Evolutionary conservation across 2,113 vertebrate genomes (phyloP).

Genomic region (Notothenia rossii): DNA sequence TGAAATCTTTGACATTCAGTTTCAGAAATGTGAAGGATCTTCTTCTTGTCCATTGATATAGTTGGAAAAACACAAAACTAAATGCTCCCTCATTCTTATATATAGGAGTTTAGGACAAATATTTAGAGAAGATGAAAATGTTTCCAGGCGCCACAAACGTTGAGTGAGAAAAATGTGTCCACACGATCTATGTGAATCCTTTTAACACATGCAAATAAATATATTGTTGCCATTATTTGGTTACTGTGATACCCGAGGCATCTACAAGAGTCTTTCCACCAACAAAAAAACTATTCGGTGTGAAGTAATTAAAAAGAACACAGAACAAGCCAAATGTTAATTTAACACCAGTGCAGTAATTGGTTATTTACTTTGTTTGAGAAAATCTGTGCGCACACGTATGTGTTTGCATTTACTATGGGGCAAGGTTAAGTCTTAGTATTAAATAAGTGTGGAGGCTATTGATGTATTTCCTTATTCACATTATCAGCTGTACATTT

Average conservation of each 20-base stretch:
- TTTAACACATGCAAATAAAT: not conserved
- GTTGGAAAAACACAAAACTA: too few species aligned
- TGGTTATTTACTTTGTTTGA: slow-evolving; percentile 40
- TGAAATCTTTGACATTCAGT: too few species aligned
- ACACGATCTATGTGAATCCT: not conserved
- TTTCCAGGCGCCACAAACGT: too few species aligned
- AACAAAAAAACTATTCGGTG: not conserved
- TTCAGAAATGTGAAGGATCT: too few species aligned
- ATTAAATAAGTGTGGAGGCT: not conserved
- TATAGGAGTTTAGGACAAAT: too few species aligned
- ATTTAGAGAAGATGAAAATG: too few species aligned
- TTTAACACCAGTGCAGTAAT: slow-evolving; percentile 38
- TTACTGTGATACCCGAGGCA: not conserved
- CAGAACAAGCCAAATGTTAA: slow-evolving; percentile 40
- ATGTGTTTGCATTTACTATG: not conserved
- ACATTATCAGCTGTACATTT: not conserved
- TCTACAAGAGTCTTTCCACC: not conserved
- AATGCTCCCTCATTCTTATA: too few species aligned
- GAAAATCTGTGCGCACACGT: not conserved
- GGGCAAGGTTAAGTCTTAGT: not conserved
- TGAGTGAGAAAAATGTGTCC: not conserved
- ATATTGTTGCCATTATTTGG: not conserved
- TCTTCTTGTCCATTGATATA: too few species aligned
- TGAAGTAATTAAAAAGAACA: slow-evolving; percentile 17
- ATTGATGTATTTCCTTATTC: not conserved